A percentile compares a stretch with the other conserved stretches of the same genome.
Conservation (phyloP, 2,113 vertebrate species). For the Herpailurus yagouaroundi region DNA sequence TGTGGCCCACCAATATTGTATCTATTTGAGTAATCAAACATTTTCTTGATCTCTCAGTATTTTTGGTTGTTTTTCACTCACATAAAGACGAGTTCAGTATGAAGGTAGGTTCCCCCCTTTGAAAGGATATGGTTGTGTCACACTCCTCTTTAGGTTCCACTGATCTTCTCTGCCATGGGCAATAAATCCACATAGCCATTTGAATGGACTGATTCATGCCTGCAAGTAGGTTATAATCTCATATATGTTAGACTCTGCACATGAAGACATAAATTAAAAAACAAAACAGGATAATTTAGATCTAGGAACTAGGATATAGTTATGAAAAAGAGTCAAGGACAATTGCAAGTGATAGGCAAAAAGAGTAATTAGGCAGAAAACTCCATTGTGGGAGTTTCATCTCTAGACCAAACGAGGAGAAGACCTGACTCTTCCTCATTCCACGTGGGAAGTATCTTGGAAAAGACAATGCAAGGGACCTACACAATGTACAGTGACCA, state of each 20-base stretch:
- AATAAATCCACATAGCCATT: neutral
- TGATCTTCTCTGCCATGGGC: neutral
- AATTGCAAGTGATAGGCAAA: neutral
- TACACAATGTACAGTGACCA: neutral
- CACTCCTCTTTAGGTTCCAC: neutral
- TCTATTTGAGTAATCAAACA: neutral
- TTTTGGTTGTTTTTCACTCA: neutral
- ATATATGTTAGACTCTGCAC: neutral
- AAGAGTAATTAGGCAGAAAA: neutral
- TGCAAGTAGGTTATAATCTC: neutral
- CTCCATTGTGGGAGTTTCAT: neutral
- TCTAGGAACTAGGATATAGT: neutral
- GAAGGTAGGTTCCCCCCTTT: neutral
- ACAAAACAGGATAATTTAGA: neutral
- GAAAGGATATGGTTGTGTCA: neutral
- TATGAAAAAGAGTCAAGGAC: neutral
- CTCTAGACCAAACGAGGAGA: neutral
- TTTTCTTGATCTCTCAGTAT: neutral
- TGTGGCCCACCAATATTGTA: neutral
- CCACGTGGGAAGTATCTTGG: neutral
- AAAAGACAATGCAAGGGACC: neutral
- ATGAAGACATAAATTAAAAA: neutral
- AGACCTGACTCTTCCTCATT: neutral
- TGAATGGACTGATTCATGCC: neutral
- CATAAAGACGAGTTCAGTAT: neutral